These are phyloP conservation scores for Aphaenogaster floridana DNA, from an alignment of 1,140 invertebrate species.

Conservation along the genomic window DNA sequence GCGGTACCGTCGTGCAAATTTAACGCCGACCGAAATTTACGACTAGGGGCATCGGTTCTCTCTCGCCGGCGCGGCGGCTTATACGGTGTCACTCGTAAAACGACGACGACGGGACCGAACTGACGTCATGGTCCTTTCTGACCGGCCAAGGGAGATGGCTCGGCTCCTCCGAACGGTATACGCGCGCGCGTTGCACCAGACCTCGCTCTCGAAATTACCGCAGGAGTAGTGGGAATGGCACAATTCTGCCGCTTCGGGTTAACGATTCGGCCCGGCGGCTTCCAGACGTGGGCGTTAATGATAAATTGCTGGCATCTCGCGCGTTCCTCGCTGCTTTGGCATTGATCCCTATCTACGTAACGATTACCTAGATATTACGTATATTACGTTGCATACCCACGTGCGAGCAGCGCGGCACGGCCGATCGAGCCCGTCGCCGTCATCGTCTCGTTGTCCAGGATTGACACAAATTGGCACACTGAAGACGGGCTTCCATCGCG, in stretches of 20 bases:
- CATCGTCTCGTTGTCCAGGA: conserved; percentile 69
- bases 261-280: conserved; percentile 71
- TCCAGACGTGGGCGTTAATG: conserved; percentile 78
- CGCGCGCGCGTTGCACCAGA: conserved; percentile 24
- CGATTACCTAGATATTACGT: conserved; percentile 79
- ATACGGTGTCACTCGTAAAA: conserved; percentile 63
- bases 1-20: background rate
- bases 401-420: conserved; percentile 51
- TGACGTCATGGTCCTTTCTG: conserved; percentile 72
- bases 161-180: conserved; percentile 17
- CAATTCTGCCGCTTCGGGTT: conserved; percentile 75
- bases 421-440: conserved; percentile 57
- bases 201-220: conserved; percentile 72
- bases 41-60: conserved; percentile 37
- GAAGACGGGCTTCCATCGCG: conserved; percentile 30
- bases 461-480: conserved; percentile 59
- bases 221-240: conserved; percentile 70
- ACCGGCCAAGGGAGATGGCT: conserved; percentile 23
- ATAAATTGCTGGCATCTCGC: conserved; percentile 77
- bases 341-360: conserved; percentile 83
- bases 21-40: conserved; percentile 44
- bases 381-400: conserved; percentile 72
- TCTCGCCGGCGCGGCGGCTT: conserved; percentile 8
- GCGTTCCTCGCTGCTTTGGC: conserved; percentile 76
- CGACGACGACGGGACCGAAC: conserved; percentile 4